Conservation (phyloP, 2,797 vertebrate genomes). For the Crocodylus rhombifer region DNA sequence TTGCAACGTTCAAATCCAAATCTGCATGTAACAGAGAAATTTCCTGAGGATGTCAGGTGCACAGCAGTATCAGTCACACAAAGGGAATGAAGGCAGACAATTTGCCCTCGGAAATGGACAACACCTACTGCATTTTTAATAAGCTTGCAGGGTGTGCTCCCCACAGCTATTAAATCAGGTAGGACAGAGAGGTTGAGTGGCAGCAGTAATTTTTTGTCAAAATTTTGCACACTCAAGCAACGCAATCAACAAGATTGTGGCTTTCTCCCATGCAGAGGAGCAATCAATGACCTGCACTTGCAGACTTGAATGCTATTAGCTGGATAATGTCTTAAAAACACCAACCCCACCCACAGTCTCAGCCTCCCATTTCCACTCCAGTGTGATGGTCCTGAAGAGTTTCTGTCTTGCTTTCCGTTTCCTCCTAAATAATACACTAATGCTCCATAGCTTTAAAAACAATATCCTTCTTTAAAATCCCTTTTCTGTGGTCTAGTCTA, state of each 20-base stretch:
- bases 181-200: background rate
- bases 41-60: background rate
- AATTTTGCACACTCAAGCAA: background rate
- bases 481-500: too few species aligned
- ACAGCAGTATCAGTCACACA: background rate
- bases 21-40: background rate
- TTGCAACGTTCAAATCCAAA: background rate
- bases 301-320: background rate
- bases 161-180: background rate
- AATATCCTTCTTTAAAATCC: too few species aligned
- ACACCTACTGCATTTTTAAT: background rate
- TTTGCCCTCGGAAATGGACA: background rate
- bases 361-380: too few species aligned
- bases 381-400: too few species aligned
- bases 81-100: background rate
- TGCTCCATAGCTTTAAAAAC: too few species aligned
- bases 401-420: too few species aligned
- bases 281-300: background rate
- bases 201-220: background rate
- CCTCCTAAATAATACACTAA: too few species aligned
- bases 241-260: background rate
- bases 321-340: background rate
- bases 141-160: background rate
- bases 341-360: too few species aligned
- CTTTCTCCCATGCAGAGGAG: background rate